phyloP scores from a whole-genome alignment of 2,113 vertebrate species.

The Urocynchramus pylzowi region DNA sequence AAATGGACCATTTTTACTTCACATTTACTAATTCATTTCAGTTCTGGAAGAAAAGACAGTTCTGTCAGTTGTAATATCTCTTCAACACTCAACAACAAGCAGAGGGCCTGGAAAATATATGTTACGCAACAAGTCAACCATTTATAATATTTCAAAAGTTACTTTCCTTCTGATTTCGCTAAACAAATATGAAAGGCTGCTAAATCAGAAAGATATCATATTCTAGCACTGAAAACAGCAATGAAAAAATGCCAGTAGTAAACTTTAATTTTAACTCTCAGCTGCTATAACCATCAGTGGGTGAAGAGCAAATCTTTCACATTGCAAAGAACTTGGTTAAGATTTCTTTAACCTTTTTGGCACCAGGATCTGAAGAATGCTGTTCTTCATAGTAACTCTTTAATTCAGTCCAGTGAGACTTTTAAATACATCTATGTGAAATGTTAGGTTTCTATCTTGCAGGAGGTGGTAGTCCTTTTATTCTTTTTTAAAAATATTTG shows the following conservation, averaged over 20 bases:
- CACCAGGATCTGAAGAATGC: neutral
- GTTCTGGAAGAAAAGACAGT: conserved; percentile 44
- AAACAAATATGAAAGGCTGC: conserved; percentile 1
- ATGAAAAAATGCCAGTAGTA: neutral
- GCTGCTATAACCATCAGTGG: neutral
- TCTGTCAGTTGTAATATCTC: neutral
- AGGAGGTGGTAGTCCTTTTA: neutral
- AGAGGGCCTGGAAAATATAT: neutral
- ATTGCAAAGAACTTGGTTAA: neutral
- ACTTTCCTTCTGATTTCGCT: neutral
- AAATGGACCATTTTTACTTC: neutral
- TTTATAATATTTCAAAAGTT: conserved; percentile 28
- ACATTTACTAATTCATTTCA: conserved; percentile 14
- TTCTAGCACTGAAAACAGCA: neutral
- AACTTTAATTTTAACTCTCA: neutral
- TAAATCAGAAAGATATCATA: neutral
- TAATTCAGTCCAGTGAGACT: neutral
- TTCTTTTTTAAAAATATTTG: neutral
- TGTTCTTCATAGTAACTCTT: neutral
- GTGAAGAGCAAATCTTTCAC: neutral
- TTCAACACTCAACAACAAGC: neutral
- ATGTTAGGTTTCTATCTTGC: neutral
- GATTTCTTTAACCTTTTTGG: neutral
- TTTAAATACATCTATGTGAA: neutral
- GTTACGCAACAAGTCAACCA: neutral